phyloP scores from a whole-genome alignment of 2,113 vertebrate genomes.

The Hipposideros armiger region DNA sequence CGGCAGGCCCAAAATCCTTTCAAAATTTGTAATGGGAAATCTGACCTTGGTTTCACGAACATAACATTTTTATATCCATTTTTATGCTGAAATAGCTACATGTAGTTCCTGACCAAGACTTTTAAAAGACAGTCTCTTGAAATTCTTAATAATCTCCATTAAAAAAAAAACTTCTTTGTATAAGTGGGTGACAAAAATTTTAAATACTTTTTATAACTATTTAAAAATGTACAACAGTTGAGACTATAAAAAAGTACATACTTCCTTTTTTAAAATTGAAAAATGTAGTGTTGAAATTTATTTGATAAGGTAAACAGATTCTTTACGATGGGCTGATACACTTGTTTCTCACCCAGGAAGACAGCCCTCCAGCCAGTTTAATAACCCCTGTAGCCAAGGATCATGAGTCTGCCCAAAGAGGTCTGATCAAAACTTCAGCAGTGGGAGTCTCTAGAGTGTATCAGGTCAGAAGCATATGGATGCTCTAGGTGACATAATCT shows the following conservation, averaged over 20 bases:
- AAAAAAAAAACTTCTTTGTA: neutral
- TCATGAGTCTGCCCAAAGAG: neutral
- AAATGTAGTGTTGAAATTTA: neutral
- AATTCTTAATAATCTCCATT: neutral
- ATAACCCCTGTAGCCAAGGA: neutral
- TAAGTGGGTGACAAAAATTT: neutral
- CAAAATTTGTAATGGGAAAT: constrained; percentile 2
- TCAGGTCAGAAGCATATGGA: neutral
- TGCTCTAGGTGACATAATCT: neutral
- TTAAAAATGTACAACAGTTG: neutral
- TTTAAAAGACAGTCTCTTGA: neutral
- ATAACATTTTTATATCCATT: neutral
- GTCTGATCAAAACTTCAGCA: neutral
- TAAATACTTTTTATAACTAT: neutral
- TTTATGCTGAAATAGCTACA: neutral
- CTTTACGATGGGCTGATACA: neutral
- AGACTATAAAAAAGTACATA: neutral
- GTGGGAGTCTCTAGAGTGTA: neutral
- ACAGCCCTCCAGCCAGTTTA: neutral
- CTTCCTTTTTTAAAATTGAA: neutral
- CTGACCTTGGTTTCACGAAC: neutral
- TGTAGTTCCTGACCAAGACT: neutral
- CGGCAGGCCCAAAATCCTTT: neutral
- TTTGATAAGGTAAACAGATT: neutral
- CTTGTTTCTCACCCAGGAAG: neutral